Evolutionary conservation across 2,888 invertebrate species (phyloP).

Genomic region (Drosophila paranaensis): DNA sequence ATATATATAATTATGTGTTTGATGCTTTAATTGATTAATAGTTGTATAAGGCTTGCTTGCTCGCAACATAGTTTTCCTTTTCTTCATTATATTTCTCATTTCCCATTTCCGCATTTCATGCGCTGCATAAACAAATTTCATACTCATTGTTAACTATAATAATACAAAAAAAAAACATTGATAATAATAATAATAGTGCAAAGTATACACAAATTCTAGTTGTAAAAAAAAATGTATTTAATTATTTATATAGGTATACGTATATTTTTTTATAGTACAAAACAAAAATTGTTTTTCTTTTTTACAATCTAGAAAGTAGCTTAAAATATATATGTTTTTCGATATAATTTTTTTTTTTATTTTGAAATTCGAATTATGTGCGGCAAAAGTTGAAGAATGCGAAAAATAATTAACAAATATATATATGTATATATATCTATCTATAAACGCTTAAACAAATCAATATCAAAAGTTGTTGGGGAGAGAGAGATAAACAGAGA

Average conservation of each 20-base stretch:
- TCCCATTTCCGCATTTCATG: slow-evolving; percentile 67
- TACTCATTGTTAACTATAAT: slow-evolving; percentile 21
- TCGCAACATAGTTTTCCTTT: slow-evolving; percentile 57
- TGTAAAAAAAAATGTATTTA: slow-evolving; percentile 21
- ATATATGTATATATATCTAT: neutral
- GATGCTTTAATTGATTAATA: slow-evolving; percentile 59
- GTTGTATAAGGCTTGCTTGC: slow-evolving; percentile 67
- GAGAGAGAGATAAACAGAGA: neutral
- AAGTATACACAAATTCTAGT: slow-evolving; percentile 36
- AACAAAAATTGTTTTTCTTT: slow-evolving; percentile 35
- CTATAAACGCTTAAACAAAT: neutral
- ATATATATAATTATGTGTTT: slow-evolving; percentile 25
- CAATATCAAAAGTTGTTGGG: slow-evolving; percentile 1
- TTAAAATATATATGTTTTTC: slow-evolving; percentile 41
- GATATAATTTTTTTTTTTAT: slow-evolving; percentile 18
- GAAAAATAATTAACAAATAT: slow-evolving; percentile 11
- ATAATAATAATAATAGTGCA: slow-evolving; percentile 29
- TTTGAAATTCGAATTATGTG: slow-evolving; percentile 20
- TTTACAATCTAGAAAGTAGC: slow-evolving; percentile 56
- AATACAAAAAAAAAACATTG: slow-evolving; percentile 30
- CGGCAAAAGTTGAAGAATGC: slow-evolving; percentile 19
- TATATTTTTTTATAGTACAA: slow-evolving; percentile 43
- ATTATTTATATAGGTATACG: slow-evolving; percentile 21
- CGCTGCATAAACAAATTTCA: slow-evolving; percentile 35
- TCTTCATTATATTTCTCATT: slow-evolving; percentile 13